phyloP scores from a whole-genome alignment of 2,888 invertebrate species.

The Nomada goodeniana region DNA sequence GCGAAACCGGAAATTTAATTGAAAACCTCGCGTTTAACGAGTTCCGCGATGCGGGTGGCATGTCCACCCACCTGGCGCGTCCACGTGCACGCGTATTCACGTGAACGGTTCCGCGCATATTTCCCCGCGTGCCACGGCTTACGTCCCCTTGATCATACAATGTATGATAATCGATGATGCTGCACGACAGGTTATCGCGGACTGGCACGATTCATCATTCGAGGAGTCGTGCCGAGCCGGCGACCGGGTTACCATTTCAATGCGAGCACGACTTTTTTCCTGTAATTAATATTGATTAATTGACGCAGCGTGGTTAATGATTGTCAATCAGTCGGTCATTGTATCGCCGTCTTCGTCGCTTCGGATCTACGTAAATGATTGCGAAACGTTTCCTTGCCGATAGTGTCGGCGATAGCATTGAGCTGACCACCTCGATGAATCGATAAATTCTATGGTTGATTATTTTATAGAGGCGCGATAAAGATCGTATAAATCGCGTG shows the following conservation, averaged over 20 bases:
- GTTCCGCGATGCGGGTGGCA: slow-evolving; percentile 75
- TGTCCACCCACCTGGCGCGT: slow-evolving; percentile 68
- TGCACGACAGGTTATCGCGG: slow-evolving; percentile 56
- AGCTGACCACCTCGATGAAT: slow-evolving; percentile 16
- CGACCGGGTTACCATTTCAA: slow-evolving; percentile 49
- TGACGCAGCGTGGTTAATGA: slow-evolving; percentile 23
- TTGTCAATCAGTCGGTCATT: slow-evolving; percentile 47
- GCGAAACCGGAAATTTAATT: slow-evolving; percentile 70
- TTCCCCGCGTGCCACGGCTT: slow-evolving; percentile 45
- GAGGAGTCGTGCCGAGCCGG: not conserved
- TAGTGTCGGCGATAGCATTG: slow-evolving; percentile 1
- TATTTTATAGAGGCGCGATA: slow-evolving; percentile 8
- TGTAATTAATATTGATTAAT: slow-evolving; percentile 54
- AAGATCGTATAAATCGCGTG: slow-evolving; percentile 9
- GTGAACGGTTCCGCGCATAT: slow-evolving; percentile 54
- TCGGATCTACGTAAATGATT: slow-evolving; percentile 39
- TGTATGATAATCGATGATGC: slow-evolving; percentile 69
- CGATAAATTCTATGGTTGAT: slow-evolving; percentile 32
- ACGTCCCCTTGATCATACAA: slow-evolving; percentile 57
- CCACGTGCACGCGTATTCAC: slow-evolving; percentile 42
- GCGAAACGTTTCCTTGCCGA: slow-evolving; percentile 36
- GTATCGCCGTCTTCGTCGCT: slow-evolving; percentile 27
- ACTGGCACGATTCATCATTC: slow-evolving; percentile 50
- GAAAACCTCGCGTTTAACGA: slow-evolving; percentile 73
- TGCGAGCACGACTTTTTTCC: slow-evolving; percentile 18